Percentiles rank a stretch among this genome's conserved stretches.
Conservation (phyloP, 2,888 invertebrate genomes). For the Stictocephala bisonia region DNA sequence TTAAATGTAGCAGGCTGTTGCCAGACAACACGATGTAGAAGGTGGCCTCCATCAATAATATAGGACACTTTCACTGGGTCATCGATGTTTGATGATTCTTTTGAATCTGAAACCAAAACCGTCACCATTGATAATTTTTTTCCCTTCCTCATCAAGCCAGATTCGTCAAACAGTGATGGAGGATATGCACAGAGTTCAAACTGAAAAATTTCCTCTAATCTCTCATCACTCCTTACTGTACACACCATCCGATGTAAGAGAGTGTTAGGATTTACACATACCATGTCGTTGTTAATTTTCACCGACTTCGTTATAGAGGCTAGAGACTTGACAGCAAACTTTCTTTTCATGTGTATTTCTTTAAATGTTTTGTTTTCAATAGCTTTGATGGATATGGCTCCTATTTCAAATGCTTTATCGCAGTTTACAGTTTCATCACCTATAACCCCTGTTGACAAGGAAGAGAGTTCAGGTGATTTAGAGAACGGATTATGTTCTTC, state of each 20-base stretch:
- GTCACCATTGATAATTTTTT: slow-evolving; percentile 1
- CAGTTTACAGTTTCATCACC: neutral
- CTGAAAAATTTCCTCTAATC: neutral
- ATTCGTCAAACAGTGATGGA: slow-evolving; percentile 7
- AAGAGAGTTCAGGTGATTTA: neutral
- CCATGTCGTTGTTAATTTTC: neutral
- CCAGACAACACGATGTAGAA: neutral
- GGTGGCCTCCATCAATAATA: too few species aligned
- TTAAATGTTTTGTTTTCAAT: neutral
- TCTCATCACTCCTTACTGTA: neutral
- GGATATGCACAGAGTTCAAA: slow-evolving; percentile 4
- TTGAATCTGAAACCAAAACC: neutral
- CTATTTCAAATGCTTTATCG: slow-evolving; percentile 3
- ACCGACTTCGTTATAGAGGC: neutral
- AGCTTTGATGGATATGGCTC: too few species aligned
- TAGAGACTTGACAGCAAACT: too few species aligned
- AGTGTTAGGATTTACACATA: neutral
- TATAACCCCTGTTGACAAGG: neutral
- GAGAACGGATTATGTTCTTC: neutral
- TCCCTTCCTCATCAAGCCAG: neutral
- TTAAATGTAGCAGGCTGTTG: too few species aligned
- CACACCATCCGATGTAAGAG: slow-evolving; percentile 5
- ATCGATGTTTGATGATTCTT: neutral
- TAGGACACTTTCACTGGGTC: too few species aligned
- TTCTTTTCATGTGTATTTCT: too few species aligned